Conservation (phyloP, 2,113 vertebrate genomes). For the Proteles cristata region DNA sequence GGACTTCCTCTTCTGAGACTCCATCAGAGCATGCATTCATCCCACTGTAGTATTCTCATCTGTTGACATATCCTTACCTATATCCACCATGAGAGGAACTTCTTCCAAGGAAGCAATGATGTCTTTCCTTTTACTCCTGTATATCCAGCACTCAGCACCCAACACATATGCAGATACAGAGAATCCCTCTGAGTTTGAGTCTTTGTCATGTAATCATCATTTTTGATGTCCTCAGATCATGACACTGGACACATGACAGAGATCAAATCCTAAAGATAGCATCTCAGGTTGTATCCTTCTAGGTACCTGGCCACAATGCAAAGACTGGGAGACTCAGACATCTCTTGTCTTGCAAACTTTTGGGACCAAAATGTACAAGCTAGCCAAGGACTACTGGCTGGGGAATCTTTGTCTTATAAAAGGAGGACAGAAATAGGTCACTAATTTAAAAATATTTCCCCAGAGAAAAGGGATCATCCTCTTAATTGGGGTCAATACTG, state of each 20-base stretch:
- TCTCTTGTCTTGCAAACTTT: constrained; percentile 14
- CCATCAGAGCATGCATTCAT: neutral
- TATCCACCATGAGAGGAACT: constrained; percentile 19
- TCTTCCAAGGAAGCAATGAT: constrained; percentile 15
- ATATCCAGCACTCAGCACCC: neutral
- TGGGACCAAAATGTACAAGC: constrained; percentile 1
- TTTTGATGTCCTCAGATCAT: neutral
- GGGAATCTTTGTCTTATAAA: neutral
- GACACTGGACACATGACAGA: neutral
- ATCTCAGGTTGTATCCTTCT: constrained; percentile 33
- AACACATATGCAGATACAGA: neutral
- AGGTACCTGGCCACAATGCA: neutral
- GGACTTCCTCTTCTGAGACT: neutral
- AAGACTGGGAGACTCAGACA: constrained; percentile 31
- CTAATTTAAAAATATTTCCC: constrained; percentile 75
- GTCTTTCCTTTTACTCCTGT: neutral
- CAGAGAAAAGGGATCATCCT: constrained; percentile 38
- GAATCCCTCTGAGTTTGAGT: neutral
- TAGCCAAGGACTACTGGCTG: constrained; percentile 2
- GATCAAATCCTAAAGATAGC: constrained; percentile 10
- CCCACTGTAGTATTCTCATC: neutral
- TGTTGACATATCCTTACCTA: neutral
- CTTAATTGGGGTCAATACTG: constrained; percentile 75
- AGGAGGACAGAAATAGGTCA: constrained; percentile 72
- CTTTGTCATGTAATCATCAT: neutral